Evolutionary conservation across 2,113 vertebrate genomes (phyloP).

Genomic region (Hyaena hyaena): DNA sequence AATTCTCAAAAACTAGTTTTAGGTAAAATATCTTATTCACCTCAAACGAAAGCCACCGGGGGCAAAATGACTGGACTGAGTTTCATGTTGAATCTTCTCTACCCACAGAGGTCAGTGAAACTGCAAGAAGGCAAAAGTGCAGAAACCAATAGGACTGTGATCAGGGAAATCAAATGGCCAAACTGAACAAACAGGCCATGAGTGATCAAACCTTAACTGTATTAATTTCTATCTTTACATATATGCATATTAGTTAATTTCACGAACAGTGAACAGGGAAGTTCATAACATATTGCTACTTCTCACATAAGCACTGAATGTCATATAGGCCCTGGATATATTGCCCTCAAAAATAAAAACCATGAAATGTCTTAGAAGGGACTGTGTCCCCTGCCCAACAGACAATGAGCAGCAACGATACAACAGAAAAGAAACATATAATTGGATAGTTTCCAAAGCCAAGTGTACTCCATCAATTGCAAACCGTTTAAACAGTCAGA

Average conservation of each 20-base stretch:
- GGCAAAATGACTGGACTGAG: constrained; percentile 46
- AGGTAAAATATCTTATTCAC: constrained; percentile 18
- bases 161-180: background rate
- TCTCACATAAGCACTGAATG: constrained; percentile 80
- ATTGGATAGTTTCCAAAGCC: constrained; percentile 70
- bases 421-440: constrained; percentile 70
- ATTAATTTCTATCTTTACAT: constrained; percentile 39
- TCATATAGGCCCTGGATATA: constrained; percentile 84
- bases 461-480: constrained; percentile 80
- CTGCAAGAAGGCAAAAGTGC: constrained; percentile 47
- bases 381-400: constrained; percentile 35
- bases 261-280: constrained; percentile 52
- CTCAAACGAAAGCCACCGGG: constrained; percentile 41
- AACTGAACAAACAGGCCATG: background rate
- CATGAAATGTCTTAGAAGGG: constrained; percentile 72
- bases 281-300: constrained; percentile 76
- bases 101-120: constrained; percentile 48
- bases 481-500: constrained; percentile 73
- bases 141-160: background rate
- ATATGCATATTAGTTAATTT: constrained; percentile 72
- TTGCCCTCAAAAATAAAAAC: constrained; percentile 80
- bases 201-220: background rate
- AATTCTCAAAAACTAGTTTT: constrained; percentile 49
- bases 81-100: constrained; percentile 42
- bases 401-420: constrained; percentile 72